Evolutionary conservation across 2,797 vertebrate genomes (phyloP).

Genomic region (Amblyopsis hoosieri): DNA sequence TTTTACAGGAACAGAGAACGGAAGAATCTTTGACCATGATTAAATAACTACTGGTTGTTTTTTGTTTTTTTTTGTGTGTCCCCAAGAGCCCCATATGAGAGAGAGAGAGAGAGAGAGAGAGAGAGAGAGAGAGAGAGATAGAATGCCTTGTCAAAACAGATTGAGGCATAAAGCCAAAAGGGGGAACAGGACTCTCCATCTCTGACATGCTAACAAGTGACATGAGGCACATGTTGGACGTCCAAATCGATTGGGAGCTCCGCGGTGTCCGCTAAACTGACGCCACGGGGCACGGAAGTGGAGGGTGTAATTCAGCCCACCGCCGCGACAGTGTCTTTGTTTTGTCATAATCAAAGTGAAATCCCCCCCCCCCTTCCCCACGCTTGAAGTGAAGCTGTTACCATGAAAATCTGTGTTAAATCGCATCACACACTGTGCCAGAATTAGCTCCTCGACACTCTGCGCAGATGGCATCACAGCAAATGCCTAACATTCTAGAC

Average conservation of each 20-base stretch:
- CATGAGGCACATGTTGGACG: slow-evolving; percentile 65
- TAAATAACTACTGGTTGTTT: slow-evolving; percentile 59
- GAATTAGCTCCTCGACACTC: slow-evolving; percentile 79
- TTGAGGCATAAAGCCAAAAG: slow-evolving; percentile 53
- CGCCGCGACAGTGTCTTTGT: slow-evolving; percentile 13
- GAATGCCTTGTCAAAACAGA: slow-evolving; percentile 65
- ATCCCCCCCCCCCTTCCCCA: slow-evolving; percentile 17
- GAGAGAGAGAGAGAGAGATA: slow-evolving; percentile 19
- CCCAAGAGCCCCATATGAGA: slow-evolving; percentile 47
- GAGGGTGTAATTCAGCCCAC: slow-evolving; percentile 46
- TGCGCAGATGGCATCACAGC: slow-evolving; percentile 80
- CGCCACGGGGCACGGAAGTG: slow-evolving; percentile 31
- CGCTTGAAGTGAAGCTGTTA: slow-evolving; percentile 51
- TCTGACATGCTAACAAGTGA: slow-evolving; percentile 70
- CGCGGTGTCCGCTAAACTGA: slow-evolving; percentile 55
- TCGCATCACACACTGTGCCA: slow-evolving; percentile 66
- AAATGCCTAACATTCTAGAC: slow-evolving; percentile 80
- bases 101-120: slow-evolving; percentile 2
- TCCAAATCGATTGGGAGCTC: slow-evolving; percentile 61
- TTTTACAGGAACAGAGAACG: slow-evolving; percentile 22
- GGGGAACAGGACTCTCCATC: slow-evolving; percentile 58
- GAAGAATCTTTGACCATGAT: slow-evolving; percentile 34
- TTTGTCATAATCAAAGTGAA: slow-evolving; percentile 34
- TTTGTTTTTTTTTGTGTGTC: slow-evolving; percentile 44
- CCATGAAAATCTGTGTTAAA: slow-evolving; percentile 73